These are phyloP conservation scores for Nyctibius grandis DNA, from an alignment of 2,797 vertebrate species.

Conservation along the genomic window DNA sequence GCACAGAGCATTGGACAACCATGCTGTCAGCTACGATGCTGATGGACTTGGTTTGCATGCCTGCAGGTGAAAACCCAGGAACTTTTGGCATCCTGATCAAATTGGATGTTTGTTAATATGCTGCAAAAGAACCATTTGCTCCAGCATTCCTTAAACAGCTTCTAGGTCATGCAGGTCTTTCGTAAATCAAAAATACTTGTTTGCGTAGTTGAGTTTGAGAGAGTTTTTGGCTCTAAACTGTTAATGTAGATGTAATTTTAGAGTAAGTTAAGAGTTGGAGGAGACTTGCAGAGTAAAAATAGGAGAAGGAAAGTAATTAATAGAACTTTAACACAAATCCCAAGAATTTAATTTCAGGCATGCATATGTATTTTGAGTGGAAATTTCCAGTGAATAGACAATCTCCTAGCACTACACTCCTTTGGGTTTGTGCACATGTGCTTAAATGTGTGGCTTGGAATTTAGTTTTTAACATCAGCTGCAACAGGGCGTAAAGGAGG, in stretches of 20 bases:
- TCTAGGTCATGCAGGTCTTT: neutral
- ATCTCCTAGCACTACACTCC: neutral
- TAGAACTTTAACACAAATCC: neutral
- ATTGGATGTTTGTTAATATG: neutral
- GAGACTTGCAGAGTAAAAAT: neutral
- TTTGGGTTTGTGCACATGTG: neutral
- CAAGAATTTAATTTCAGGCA: neutral
- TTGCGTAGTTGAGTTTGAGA: neutral
- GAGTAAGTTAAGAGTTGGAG: neutral
- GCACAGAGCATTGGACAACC: fast-evolving
- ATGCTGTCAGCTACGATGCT: neutral
- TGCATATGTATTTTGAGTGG: neutral
- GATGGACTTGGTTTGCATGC: neutral
- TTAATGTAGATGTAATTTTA: neutral
- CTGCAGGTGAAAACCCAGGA: neutral
- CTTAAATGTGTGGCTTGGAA: neutral
- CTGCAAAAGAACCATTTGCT: neutral
- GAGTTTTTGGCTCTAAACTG: neutral
- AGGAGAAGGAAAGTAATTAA: neutral
- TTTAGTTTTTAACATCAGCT: neutral
- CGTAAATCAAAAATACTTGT: neutral
- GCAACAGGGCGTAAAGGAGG: neutral
- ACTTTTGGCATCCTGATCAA: neutral
- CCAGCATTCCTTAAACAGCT: neutral
- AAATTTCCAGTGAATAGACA: neutral